Evolutionary conservation across 2,888 invertebrate species (phyloP).

Genomic region (Caenorhabditis plicata): DNA sequence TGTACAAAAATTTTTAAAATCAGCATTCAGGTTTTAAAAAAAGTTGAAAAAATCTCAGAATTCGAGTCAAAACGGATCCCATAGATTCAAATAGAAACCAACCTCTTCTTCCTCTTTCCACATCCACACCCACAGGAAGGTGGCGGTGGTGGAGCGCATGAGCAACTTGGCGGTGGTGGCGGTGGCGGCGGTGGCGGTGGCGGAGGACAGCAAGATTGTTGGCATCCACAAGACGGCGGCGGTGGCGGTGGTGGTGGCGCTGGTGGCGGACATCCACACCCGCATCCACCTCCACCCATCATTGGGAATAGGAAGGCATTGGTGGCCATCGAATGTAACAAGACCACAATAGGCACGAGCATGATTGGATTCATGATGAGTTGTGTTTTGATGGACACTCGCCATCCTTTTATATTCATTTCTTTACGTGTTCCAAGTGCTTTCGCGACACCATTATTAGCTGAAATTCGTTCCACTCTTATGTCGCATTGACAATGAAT

Average conservation of each 20-base stretch:
- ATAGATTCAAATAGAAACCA: background rate
- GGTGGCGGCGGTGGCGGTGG: conserved; percentile 19
- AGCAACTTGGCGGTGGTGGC: conserved; percentile 19
- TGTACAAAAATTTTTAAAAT: too few species aligned
- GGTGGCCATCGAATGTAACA: conserved; percentile 3
- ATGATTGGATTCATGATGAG: too few species aligned
- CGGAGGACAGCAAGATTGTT: conserved; percentile 11
- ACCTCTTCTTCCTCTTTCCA: conserved; percentile 25
- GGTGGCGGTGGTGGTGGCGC: conserved; percentile 20
- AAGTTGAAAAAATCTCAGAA: conserved; percentile 8
- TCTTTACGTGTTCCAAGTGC: too few species aligned
- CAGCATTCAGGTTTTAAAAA: too few species aligned
- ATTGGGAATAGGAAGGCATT: conserved; percentile 27
- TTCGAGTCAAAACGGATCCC: background rate
- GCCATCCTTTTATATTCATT: too few species aligned
- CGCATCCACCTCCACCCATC: conserved; percentile 12
- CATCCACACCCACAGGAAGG: conserved; percentile 20
- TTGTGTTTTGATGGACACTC: too few species aligned
- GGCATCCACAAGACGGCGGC: conserved; percentile 8
- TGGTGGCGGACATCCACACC: conserved; percentile 21
- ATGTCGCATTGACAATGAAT: too few species aligned
- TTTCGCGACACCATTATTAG: too few species aligned
- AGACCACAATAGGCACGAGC: background rate
- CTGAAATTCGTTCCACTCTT: too few species aligned
- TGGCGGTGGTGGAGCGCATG: conserved; percentile 13